Evolutionary conservation across 2,113 vertebrate genomes (phyloP), one percentile per base, ranked within the genome.

Genomic region (Calidris pygmaea): DNA sequence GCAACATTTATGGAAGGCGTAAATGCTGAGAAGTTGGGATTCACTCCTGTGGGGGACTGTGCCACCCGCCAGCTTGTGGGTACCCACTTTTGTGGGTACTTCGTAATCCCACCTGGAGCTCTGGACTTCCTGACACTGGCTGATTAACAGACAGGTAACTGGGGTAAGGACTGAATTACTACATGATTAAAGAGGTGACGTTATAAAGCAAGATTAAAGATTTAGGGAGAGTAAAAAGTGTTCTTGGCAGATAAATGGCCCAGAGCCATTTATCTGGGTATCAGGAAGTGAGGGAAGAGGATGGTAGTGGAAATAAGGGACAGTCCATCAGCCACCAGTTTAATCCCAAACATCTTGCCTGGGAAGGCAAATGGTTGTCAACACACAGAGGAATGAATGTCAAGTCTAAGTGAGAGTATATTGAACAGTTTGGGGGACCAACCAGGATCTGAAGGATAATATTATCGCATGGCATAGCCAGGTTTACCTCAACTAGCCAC

Each of bases 21-120:
- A 72, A 79, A n/a, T 50, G 17, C 22, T 67, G 55, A 73, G 30
- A 32, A 30, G 17, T 12, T 52, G 32, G 34, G 41, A 77, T 63
- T 6, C 13, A 35, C 14, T 85, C 59, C 12, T 50, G 8, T 67
- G 50, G 29, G 35, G 65, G 43, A 35, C 12, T 17, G 16, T 72
- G 35, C 55, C 39, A 58, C 0, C 3, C 4, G 2, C 23, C 47
- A 50, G 26, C n/a, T 84, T 41, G 67, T 59, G 10, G 39, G 39
- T 41, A 41, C 39, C 39, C 1, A 3, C 56, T 47, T 26, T 15
- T 32, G 12, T 39, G 43, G 56, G 45, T 24, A 17, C 19, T 22
- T 74, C 0, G 0, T 34, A 41, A 18, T 63, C n/a, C 20, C 37
- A 55, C 23, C 4, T 24, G 19, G 23, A 1, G 1, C 3, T 21